phyloP scores from a whole-genome alignment of 2,888 invertebrate genomes.

The Mythimna loreyi region DNA sequence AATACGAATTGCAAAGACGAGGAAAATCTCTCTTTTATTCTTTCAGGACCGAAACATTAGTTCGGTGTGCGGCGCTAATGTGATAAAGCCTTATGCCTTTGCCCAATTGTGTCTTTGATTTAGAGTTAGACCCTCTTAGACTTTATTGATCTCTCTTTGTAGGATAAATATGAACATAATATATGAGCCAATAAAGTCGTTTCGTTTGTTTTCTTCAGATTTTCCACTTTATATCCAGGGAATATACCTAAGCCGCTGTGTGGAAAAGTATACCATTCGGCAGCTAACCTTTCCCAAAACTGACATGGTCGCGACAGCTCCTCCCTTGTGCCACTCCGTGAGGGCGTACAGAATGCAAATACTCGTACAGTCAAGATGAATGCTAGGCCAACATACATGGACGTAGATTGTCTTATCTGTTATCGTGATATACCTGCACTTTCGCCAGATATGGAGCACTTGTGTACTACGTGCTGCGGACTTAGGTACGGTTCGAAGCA shows the following conservation, averaged over 20 bases:
- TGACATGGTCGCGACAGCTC: slow-evolving; percentile 27
- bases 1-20: too few relatives aligned
- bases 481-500: background rate
- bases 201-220: too few relatives aligned
- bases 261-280: background rate
- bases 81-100: too few relatives aligned
- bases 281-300: background rate
- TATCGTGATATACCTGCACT: slow-evolving; percentile 60
- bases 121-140: too few relatives aligned
- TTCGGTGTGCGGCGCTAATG: too few relatives aligned
- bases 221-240: too few relatives aligned
- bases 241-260: background rate
- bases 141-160: too few relatives aligned
- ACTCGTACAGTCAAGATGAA: slow-evolving; percentile 67
- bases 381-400: slow-evolving; percentile 75
- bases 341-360: slow-evolving; percentile 68
- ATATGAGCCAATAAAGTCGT: too few relatives aligned
- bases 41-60: too few relatives aligned
- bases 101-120: too few relatives aligned
- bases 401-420: slow-evolving; percentile 59
- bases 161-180: too few relatives aligned
- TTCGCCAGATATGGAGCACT: slow-evolving; percentile 53
- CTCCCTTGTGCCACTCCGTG: slow-evolving; percentile 62
- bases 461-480: background rate
- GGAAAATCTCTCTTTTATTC: too few relatives aligned